Percentiles rank a stretch among this genome's conserved stretches.
Evolutionary conservation across 2,888 invertebrate species (phyloP).

Genomic region (Andrena dorsata): DNA sequence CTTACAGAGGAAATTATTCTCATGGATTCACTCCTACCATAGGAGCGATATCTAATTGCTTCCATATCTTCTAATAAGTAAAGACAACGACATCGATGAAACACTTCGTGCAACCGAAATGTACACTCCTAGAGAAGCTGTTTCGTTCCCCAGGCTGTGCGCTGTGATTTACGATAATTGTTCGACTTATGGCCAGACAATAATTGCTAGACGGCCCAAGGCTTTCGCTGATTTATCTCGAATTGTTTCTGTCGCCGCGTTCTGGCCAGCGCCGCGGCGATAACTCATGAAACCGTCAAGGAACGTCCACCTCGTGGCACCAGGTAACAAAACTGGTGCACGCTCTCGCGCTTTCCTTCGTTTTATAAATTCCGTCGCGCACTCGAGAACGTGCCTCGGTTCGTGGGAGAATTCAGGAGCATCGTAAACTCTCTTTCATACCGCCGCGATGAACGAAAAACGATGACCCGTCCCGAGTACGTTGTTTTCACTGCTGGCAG

Average conservation of each 20-base stretch:
- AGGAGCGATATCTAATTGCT: too few relatives aligned
- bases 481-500: neutral
- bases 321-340: neutral
- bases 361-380: neutral
- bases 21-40: too few relatives aligned
- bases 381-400: neutral
- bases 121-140: neutral
- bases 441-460: conserved; percentile 5
- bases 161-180: conserved; percentile 59
- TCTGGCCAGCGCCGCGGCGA: conserved; percentile 26
- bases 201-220: conserved; percentile 46
- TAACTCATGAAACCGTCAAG: conserved; percentile 8
- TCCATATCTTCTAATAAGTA: too few relatives aligned
- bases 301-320: neutral
- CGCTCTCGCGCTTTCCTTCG: neutral
- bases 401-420: neutral
- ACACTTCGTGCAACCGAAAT: too few relatives aligned
- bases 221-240: conserved; percentile 58
- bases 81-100: too few relatives aligned
- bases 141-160: neutral
- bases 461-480: neutral
- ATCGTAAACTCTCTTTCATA: neutral
- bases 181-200: conserved; percentile 38
- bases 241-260: conserved; percentile 17
- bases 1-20: too few relatives aligned